Evolutionary conservation across 2,113 vertebrate species (phyloP).

Genomic region (Uria lomvia): DNA sequence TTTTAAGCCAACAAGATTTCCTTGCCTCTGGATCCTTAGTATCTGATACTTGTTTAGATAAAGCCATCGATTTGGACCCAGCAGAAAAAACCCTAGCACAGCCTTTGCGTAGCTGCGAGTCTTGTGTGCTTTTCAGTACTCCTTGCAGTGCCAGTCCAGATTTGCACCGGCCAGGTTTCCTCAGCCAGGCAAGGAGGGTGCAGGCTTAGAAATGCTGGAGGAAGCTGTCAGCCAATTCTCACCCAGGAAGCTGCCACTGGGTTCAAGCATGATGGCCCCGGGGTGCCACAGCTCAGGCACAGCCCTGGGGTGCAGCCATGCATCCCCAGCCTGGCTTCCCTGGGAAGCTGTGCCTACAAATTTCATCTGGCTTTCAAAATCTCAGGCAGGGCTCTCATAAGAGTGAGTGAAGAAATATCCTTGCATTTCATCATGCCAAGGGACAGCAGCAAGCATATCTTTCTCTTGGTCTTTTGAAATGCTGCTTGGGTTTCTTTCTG

Average conservation of each 20-base stretch:
- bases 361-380: not conserved
- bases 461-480: not conserved
- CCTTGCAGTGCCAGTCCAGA: not conserved
- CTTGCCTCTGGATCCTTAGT: not conserved
- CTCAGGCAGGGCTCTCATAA: not conserved
- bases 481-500: not conserved
- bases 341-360: not conserved
- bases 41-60: not conserved
- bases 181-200: not conserved
- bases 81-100: not conserved
- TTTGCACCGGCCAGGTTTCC: not conserved
- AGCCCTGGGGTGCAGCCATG: not conserved
- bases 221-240: not conserved
- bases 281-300: not conserved
- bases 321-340: not conserved
- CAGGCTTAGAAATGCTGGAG: not conserved
- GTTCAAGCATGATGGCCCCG: rapidly evolving
- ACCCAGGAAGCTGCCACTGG: not conserved
- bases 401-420: not conserved
- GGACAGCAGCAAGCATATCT: not conserved
- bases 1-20: not conserved
- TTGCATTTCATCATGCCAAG: not conserved
- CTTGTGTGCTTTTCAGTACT: not conserved
- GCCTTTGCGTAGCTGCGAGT: not conserved
- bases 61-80: not conserved